Conservation (phyloP, 2,113 vertebrate species). For the Clarias magur region DNA sequence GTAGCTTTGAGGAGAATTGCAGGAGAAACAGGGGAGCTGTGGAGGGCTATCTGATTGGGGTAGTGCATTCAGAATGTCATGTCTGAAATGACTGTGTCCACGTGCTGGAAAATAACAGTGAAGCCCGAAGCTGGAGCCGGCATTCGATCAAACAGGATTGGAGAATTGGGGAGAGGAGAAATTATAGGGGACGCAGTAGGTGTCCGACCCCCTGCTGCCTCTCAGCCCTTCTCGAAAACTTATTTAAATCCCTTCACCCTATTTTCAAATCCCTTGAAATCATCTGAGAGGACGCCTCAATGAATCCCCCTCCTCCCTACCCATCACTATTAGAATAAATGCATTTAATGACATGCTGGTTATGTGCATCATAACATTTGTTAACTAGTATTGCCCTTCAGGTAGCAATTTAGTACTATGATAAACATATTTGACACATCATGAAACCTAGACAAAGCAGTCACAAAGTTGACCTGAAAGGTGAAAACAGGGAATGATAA, state of each 20-base stretch:
- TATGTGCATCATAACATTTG: slow-evolving; percentile 24
- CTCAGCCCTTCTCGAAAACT: slow-evolving; percentile 38
- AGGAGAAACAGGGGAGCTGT: not conserved
- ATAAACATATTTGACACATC: slow-evolving; percentile 14
- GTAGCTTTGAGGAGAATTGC: not conserved
- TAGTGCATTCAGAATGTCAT: slow-evolving; percentile 17
- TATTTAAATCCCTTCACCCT: slow-evolving; percentile 46
- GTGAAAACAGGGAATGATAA: not conserved
- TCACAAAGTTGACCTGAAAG: not conserved
- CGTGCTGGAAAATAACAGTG: slow-evolving; percentile 28
- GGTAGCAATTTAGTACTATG: slow-evolving; percentile 5
- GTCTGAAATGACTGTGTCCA: slow-evolving; percentile 39
- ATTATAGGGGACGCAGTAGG: slow-evolving; percentile 45
- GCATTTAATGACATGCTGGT: slow-evolving; percentile 17
- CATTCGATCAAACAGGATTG: slow-evolving; percentile 44
- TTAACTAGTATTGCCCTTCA: slow-evolving; percentile 12
- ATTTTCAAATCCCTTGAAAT: slow-evolving; percentile 31
- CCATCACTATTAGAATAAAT: not conserved
- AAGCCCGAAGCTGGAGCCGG: slow-evolving; percentile 31
- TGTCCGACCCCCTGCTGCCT: slow-evolving; percentile 41
- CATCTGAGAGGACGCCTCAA: not conserved
- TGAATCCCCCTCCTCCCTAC: slow-evolving; percentile 13
- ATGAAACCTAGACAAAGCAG: not conserved
- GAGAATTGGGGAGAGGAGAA: slow-evolving; percentile 43
- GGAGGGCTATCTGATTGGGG: not conserved